phyloP scores from a whole-genome alignment of 2,797 vertebrate genomes.

The Halcyon chelicuti region DNA sequence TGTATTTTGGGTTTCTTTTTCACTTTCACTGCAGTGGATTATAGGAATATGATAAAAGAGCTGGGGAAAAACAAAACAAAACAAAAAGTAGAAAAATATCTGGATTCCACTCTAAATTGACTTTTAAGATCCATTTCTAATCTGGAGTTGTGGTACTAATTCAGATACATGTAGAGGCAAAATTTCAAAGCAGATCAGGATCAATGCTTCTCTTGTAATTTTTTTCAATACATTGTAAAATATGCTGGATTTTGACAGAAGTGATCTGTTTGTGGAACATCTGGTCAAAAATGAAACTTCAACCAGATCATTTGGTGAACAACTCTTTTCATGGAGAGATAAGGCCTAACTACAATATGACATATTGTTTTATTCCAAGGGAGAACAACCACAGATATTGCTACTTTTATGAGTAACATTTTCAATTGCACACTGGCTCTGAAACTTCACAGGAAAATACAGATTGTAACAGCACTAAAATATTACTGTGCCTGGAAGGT shows the following conservation, averaged over 20 bases:
- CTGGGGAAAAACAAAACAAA: not conserved
- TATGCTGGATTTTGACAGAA: not conserved
- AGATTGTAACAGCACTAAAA: not conserved
- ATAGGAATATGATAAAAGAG: not conserved
- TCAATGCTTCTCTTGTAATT: not conserved
- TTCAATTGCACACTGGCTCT: not conserved
- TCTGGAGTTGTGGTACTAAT: not conserved
- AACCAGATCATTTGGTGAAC: not conserved
- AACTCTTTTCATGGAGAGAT: not conserved
- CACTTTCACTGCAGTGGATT: not conserved
- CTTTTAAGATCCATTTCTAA: not conserved
- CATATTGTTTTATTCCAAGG: not conserved
- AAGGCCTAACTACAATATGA: fast-evolving
- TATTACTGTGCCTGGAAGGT: not conserved
- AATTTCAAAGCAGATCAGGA: not conserved
- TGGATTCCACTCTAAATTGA: not conserved
- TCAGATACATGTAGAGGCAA: not conserved
- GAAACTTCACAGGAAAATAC: not conserved
- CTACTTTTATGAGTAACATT: not conserved
- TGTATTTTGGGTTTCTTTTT: not conserved
- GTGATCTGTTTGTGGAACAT: not conserved
- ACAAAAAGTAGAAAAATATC: not conserved
- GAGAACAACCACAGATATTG: not conserved
- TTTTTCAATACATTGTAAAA: not conserved
- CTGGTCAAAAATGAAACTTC: not conserved